These are phyloP conservation scores for Drosophila leonis DNA, from an alignment of 2,888 invertebrate species.

Conservation along the genomic window DNA sequence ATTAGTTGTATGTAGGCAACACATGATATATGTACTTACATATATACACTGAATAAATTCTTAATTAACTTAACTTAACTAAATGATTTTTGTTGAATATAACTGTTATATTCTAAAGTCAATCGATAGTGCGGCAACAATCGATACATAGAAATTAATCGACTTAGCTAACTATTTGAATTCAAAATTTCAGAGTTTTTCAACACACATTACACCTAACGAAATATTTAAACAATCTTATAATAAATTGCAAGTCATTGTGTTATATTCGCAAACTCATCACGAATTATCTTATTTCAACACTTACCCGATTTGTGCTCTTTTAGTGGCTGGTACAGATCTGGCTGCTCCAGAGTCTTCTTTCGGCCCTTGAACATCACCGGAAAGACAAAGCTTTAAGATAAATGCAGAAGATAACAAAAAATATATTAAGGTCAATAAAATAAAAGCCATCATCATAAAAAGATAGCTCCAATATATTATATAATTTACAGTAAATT, in stretches of 20 bases:
- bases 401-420: slow-evolving; percentile 12
- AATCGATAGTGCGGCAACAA: background rate
- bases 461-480: background rate
- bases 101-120: background rate
- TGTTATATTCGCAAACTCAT: background rate
- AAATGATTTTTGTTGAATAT: too few relatives aligned
- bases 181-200: background rate
- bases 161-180: background rate
- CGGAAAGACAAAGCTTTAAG: slow-evolving; percentile 90
- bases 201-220: too few relatives aligned
- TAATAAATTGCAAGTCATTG: background rate
- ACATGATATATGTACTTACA: background rate
- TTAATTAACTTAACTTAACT: too few relatives aligned
- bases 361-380: slow-evolving; percentile 91
- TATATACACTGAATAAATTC: background rate
- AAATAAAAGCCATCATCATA: slow-evolving; percentile 4
- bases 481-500: background rate
- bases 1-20: background rate
- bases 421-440: slow-evolving; percentile 25
- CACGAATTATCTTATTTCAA: too few relatives aligned
- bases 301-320: slow-evolving; percentile 88
- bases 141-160: background rate
- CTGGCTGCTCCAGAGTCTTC: slow-evolving; percentile 90
- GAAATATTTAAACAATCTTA: background rate
- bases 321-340: slow-evolving; percentile 90